Evolutionary conservation across 2,888 invertebrate genomes (phyloP).

Genomic region (Metacarcinus magister): DNA sequence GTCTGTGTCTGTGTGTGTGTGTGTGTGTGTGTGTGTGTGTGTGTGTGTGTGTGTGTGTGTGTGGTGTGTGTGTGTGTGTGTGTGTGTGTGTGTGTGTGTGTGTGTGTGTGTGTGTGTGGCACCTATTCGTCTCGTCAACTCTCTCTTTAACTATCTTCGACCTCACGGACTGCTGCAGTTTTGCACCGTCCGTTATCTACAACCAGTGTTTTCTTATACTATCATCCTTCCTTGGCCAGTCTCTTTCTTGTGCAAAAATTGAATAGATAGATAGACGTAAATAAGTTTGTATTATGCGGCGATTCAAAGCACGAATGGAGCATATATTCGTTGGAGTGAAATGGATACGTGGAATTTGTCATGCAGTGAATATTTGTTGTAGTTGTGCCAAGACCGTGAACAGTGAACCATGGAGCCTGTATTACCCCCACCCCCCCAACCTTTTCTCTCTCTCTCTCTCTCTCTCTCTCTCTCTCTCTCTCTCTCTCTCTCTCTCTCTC

Average conservation of each 20-base stretch:
- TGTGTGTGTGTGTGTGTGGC: neutral
- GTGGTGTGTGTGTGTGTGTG: too few species aligned
- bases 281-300: too few species aligned
- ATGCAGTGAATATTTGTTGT: neutral
- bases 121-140: neutral
- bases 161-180: neutral
- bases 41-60: too few species aligned
- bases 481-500: conserved; percentile 22
- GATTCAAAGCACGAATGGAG: neutral
- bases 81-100: too few species aligned
- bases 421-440: neutral
- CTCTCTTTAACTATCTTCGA: neutral
- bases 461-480: neutral
- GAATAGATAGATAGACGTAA: neutral
- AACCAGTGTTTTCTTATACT: neutral
- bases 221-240: neutral
- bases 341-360: neutral
- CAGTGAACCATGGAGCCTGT: neutral
- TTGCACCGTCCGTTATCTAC: neutral
- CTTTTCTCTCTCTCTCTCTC: neutral
- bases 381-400: neutral
- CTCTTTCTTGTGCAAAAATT: neutral
- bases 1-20: too few species aligned
- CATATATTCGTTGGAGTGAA: neutral
- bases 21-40: too few species aligned